Conservation (phyloP, 37 sponge, comb jelly and placozoan species). For the Chondrilla cf. caribensis region DNA sequence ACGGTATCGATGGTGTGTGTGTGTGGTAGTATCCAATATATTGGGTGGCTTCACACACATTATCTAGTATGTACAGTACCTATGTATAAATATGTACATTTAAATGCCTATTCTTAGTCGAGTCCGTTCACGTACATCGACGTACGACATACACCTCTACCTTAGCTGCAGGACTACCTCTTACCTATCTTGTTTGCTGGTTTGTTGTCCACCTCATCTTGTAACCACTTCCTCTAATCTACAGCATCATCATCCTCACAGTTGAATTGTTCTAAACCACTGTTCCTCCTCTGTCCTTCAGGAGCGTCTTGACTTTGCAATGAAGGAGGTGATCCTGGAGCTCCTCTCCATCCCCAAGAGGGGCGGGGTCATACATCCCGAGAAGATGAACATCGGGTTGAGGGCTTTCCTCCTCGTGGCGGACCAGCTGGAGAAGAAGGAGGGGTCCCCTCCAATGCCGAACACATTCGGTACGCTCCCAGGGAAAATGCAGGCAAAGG, state of each 20-base stretch:
- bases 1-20: too few relatives aligned
- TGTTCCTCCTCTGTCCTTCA: neutral
- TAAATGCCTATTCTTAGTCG: too few relatives aligned
- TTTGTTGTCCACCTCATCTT: neutral
- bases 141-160: too few relatives aligned
- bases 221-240: neutral
- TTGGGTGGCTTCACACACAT: too few relatives aligned
- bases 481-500: slow-evolving; percentile 66
- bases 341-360: slow-evolving; percentile 36
- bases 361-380: neutral
- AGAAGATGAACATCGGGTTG: slow-evolving; percentile 92
- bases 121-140: too few relatives aligned
- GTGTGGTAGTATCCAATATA: too few relatives aligned
- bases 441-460: slow-evolving; percentile 95
- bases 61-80: too few relatives aligned
- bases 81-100: too few relatives aligned
- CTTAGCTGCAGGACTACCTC: too few relatives aligned
- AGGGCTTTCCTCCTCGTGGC: slow-evolving; percentile 93
- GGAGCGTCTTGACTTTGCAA: slow-evolving; percentile 88
- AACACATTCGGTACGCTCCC: slow-evolving; percentile 68
- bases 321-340: slow-evolving; percentile 88
- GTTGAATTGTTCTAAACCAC: too few relatives aligned
- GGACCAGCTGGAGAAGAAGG: slow-evolving; percentile 85
- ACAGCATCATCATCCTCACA: too few relatives aligned
- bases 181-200: too few relatives aligned